Conservation (phyloP, 2,888 invertebrate genomes). For the Megastigmus dorsalis region DNA sequence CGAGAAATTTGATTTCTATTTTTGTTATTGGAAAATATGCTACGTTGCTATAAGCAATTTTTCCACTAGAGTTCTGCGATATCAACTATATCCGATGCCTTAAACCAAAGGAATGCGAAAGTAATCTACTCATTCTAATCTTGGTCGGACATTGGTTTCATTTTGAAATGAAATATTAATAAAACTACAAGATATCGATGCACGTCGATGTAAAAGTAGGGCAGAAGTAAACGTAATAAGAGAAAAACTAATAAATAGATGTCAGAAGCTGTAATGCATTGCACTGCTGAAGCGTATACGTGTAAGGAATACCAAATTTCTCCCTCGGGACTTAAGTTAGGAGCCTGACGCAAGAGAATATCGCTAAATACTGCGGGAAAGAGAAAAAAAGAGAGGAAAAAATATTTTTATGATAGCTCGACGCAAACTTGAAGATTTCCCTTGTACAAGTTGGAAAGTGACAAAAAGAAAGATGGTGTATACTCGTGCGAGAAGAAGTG, state of each 20-base stretch:
- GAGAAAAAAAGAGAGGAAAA: constrained; percentile 59
- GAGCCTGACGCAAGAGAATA: constrained; percentile 62
- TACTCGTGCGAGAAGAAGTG: constrained; percentile 42
- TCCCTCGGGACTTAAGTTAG: constrained; percentile 61
- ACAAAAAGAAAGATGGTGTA: constrained; percentile 27
- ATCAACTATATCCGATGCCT: constrained; percentile 52
- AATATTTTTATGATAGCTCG: constrained; percentile 71
- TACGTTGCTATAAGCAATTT: constrained; percentile 52
- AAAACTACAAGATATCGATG: constrained; percentile 9
- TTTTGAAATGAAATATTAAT: constrained; percentile 11
- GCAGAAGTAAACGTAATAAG: constrained; percentile 19
- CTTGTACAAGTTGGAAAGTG: constrained; percentile 29
- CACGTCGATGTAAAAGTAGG: constrained; percentile 21
- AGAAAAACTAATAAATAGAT: constrained; percentile 29
- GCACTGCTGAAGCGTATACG: constrained; percentile 56
- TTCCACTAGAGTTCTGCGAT: constrained; percentile 53
- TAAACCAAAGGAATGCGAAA: constrained; percentile 54
- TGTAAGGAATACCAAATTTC: constrained; percentile 58
- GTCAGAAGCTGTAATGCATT: constrained; percentile 42
- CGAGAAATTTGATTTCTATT: no score
- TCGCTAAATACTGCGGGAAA: constrained; percentile 62
- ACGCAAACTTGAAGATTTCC: constrained; percentile 57
- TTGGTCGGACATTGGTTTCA: constrained; percentile 41
- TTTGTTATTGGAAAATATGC: no score
- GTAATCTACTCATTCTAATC: constrained; percentile 45